Evolutionary conservation across 2,797 vertebrate species (phyloP).

Genomic region (Spinus pinus): DNA sequence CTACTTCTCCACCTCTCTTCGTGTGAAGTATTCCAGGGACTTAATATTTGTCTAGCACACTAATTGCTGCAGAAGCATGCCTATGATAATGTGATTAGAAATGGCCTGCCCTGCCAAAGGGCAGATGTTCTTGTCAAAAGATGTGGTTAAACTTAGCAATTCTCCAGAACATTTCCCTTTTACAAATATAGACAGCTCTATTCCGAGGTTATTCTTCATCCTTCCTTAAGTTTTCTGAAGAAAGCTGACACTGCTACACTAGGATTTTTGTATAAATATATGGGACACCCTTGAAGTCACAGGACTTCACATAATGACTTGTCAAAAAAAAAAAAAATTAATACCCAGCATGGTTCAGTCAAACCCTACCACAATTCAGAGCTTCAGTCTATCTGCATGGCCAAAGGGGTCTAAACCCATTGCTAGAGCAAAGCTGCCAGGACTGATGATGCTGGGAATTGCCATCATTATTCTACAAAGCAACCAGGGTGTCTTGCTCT

Average conservation of each 20-base stretch:
- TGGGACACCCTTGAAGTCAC: background rate
- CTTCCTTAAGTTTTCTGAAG: background rate
- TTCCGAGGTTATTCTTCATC: background rate
- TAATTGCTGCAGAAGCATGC: background rate
- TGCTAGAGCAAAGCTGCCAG: background rate
- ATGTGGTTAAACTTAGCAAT: background rate
- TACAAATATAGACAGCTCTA: background rate
- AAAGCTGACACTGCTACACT: background rate
- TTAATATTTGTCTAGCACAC: background rate
- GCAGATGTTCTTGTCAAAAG: background rate
- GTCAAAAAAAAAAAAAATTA: background rate
- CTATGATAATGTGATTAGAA: background rate
- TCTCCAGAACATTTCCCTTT: background rate
- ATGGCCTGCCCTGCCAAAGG: background rate
- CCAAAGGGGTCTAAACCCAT: background rate
- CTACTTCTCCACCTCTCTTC: background rate
- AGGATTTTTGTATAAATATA: fast-evolving
- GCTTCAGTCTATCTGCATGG: background rate
- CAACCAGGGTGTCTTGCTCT: too few relatives aligned
- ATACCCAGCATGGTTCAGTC: background rate
- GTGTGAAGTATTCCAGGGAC: background rate
- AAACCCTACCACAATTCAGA: background rate
- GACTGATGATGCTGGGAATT: background rate
- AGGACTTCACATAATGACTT: background rate
- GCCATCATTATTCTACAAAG: background rate